Percentiles rank a stretch among this genome's conserved stretches.
These are phyloP conservation scores for Leucophenga montana DNA, from an alignment of 2,888 invertebrate genomes.

Conservation along the genomic window DNA sequence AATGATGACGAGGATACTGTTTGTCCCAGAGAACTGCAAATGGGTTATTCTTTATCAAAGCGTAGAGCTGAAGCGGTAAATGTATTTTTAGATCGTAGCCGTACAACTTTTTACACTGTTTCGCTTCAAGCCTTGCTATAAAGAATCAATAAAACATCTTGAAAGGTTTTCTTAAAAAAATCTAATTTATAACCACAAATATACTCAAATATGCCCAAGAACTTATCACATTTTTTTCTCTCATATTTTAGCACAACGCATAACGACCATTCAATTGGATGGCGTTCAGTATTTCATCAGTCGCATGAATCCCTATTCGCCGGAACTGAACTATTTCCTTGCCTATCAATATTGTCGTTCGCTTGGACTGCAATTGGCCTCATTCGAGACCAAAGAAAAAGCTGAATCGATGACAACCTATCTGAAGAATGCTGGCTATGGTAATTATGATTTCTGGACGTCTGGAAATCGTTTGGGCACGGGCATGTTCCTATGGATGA, in stretches of 20 bases:
- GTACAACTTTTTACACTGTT: too few relatives aligned
- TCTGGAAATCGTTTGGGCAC: slow-evolving; percentile 90
- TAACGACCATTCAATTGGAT: slow-evolving; percentile 89
- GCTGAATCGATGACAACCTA: slow-evolving; percentile 88
- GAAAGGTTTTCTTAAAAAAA: too few relatives aligned
- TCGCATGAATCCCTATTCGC: slow-evolving; percentile 90
- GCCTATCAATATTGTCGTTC: slow-evolving; percentile 92
- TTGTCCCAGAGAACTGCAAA: too few relatives aligned
- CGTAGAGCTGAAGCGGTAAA: too few relatives aligned
- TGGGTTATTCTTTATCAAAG: too few relatives aligned
- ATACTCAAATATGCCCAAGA: too few relatives aligned
- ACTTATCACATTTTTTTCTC: too few relatives aligned
- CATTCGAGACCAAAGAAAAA: slow-evolving; percentile 90
- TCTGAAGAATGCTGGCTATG: slow-evolving; percentile 87
- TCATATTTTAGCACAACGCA: slow-evolving; percentile 80
- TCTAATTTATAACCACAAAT: too few relatives aligned
- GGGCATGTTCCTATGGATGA: slow-evolving; percentile 92
- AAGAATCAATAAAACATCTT: too few relatives aligned
- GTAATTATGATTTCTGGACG: slow-evolving; percentile 90
- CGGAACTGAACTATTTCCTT: slow-evolving; percentile 88
- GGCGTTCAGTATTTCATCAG: slow-evolving; percentile 90
- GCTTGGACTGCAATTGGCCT: slow-evolving; percentile 86
- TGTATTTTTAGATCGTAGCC: too few relatives aligned
- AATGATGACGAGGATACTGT: too few relatives aligned
- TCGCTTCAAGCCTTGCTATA: too few relatives aligned